Base-by-base conservation (phyloP, 1,140 invertebrate genomes). In the Ericerus pela region DNA sequence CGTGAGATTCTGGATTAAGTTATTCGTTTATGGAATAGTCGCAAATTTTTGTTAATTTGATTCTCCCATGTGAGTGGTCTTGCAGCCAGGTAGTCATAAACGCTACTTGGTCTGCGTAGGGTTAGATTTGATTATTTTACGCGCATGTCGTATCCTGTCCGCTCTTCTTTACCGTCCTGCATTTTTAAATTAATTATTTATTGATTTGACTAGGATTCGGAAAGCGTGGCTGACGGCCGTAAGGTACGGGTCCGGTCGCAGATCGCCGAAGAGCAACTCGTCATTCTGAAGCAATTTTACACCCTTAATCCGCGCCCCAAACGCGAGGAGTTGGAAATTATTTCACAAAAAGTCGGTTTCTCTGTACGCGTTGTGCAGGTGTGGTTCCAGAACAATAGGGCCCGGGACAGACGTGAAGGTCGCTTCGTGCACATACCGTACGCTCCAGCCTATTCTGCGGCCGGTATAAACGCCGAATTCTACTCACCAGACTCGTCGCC, bases 351-450 rank as follows among this genome's bases (percentile, higher is more conserved):
- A 61, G 84, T 96, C 52, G 84, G 88, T 27, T 85, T 96, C 61
- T 80, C 91, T 28, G 87, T 91, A 30, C 76, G 93, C 43, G 93
- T 97, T 2, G 91, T 98, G 5, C 93, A 96, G 72, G 85, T 88
- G 2, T 98, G 95, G 94, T 98, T 98, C 69, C 95, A 98, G 74
- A 97, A 98, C 70, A 93, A 89, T 62, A 77, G 94, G 54, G 94
- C 93, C 0, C 77, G 93, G 30, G 90, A 95, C 66, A 78, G 91
- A 27, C 76, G 88, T 60, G 81, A 83, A 64, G 80, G 79, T 8
- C 70, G 79, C 54, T 72, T 80, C 18, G 72, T 74, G 20, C 66
- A 77, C 36, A 69, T 79, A 28, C 74, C 75, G 2, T 73, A 76
- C 37, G 53, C 51, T 55, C 60, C 65, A 54, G 37, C 53, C 27